Evolutionary conservation across 2,888 invertebrate species (phyloP).

Genomic region (Disparrhopalites patrizii): DNA sequence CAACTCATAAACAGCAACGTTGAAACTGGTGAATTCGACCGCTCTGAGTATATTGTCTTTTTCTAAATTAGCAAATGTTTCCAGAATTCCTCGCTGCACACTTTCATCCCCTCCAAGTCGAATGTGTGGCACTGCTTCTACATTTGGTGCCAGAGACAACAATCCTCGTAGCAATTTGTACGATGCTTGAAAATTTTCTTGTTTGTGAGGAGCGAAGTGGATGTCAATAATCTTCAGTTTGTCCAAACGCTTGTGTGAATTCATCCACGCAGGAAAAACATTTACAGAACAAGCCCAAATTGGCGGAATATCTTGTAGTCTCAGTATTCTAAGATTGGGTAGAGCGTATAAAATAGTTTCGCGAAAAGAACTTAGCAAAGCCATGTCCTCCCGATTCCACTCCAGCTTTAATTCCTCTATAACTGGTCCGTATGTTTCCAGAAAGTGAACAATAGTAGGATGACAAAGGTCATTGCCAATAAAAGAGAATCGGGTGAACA

Average conservation of each 20-base stretch:
- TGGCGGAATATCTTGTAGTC: neutral
- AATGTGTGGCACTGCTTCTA: neutral
- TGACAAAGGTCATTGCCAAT: neutral
- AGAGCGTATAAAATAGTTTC: neutral
- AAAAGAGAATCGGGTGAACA: neutral
- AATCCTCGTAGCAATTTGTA: neutral
- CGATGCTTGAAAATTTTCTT: neutral
- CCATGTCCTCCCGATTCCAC: neutral
- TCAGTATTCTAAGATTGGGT: neutral
- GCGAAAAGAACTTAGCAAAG: neutral
- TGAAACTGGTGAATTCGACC: neutral
- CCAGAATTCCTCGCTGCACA: neutral
- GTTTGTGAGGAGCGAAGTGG: neutral
- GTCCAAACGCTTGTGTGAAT: neutral
- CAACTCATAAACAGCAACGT: neutral
- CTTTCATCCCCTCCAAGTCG: neutral
- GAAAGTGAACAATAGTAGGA: neutral
- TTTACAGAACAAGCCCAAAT: neutral
- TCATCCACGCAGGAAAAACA: neutral
- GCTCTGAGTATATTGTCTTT: neutral
- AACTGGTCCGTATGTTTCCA: neutral
- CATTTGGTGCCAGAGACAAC: neutral
- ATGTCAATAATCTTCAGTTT: neutral
- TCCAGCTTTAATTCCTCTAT: neutral
- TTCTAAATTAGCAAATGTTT: neutral